Conservation (phyloP, 2,113 vertebrate species). For the Eudyptes chrysolophus region DNA sequence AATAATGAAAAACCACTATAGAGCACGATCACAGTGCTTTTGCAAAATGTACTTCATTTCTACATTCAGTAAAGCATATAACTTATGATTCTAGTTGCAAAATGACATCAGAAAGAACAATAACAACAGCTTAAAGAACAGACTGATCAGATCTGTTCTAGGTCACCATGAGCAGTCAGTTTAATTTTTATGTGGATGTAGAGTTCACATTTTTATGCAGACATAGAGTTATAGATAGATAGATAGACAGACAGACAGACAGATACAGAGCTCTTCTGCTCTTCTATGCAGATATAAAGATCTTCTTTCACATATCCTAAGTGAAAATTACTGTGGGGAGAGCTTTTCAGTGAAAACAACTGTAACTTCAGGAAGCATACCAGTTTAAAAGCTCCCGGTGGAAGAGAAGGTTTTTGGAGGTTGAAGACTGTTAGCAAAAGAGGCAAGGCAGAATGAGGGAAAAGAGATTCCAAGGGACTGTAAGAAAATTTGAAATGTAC, state of each 20-base stretch:
- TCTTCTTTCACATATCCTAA: not conserved
- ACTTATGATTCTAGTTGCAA: not conserved
- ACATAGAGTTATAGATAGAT: too few species aligned
- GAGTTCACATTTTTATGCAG: not conserved
- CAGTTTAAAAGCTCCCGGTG: not conserved
- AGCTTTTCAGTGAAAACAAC: not conserved
- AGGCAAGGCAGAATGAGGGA: not conserved
- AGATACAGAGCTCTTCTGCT: not conserved
- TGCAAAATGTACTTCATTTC: not conserved
- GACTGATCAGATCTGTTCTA: not conserved
- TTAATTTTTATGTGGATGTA: not conserved
- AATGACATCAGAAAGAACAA: not conserved
- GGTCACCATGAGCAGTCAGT: not conserved
- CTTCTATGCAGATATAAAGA: not conserved
- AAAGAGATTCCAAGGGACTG: not conserved
- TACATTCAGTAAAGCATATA: not conserved
- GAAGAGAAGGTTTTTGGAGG: not conserved
- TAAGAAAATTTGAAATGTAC: not conserved
- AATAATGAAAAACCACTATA: not conserved
- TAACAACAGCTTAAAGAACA: not conserved
- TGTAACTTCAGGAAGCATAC: not conserved
- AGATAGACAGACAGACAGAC: not conserved
- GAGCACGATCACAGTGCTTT: not conserved
- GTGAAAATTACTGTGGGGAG: not conserved
- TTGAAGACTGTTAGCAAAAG: not conserved